Base-by-base conservation (phyloP, 2,888 invertebrate species). In the Elegia similella region DNA sequence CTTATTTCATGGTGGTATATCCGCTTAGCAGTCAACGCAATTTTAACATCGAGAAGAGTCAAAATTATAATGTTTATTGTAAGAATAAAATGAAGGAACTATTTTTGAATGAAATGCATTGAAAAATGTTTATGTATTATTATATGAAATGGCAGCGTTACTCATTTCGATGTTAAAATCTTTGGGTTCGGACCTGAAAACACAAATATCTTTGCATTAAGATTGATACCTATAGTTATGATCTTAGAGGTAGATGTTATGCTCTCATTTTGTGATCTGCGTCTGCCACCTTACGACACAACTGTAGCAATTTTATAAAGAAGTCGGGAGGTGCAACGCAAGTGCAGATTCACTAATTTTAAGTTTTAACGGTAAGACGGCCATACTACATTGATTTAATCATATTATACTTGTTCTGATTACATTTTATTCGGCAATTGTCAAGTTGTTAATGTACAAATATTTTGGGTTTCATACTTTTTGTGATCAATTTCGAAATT, bases 171-270 rank as follows among this genome's bases (percentile, higher is more conserved):
- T 50, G 17, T 50, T 50, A 34, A 50, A 16, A 32, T 32, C 30
- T n/a, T n/a, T n/a, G n/a, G 13, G 50, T 34, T 12, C n/a, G n/a
- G n/a, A 50, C 16, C 23, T n/a, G 13, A n/a, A 52, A 13, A 42
- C 23, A 42, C 42, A 38, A 52, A 38, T 16, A 38, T 52, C 1
- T 52, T 23, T 42, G n/a, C n/a, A 7, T 23, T 42, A 52, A 29
- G 17, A 34, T 34, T 34, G 42, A 34, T 17, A 44, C 10, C 23
- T 23, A 43, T 30, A 43, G 12, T 16, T 30, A 30, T 53, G 53
- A 30, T 30, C 61, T 73, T 78, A 79, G 73, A 72, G 68, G 65
- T 69, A 78, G 74, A 75, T 78, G 75, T 71, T 72, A 74, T 75
- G 82, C 83, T 84, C 82, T 83, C 83, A 76, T 67, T 67, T 65